Evolutionary conservation across 1,140 invertebrate species (phyloP), one percentile per base, ranked within the genome.

Genomic region (Drosophila lacteicornis): DNA sequence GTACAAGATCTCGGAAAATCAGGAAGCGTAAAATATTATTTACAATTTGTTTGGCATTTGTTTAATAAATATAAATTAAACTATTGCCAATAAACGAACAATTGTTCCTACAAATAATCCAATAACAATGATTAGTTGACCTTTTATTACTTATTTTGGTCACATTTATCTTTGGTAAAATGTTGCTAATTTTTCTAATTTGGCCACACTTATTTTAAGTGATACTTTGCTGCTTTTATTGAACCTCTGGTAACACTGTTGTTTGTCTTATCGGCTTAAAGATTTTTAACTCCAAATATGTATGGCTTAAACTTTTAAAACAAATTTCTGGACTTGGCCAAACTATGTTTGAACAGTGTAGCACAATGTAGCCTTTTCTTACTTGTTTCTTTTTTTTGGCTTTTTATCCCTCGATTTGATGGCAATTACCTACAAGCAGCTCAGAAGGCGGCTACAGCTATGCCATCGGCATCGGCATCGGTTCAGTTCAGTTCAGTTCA

Each of bases 341-440:
- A 22, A 22, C 30, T 2, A 33, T 6, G 4, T 55, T 22, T 33
- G 1, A n/a, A 15, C 58, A 75, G 63, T 70, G 63, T 40, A 17
- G 8, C 2, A 9, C 65, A 47, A 27, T 71, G 70, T 58, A 74
- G 67, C 70, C 53, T 67, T 73, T 71, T 27, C 19, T 38, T 56
- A 40, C 19, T 56, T 56, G 56, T 45, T 25, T 43, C 5, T 22
- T 42, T 43, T 69, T 53, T 53, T 46, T 40, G 22, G 62, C 73
- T 77, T 76, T 79, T 79, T 71, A 71, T 79, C 60, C 69, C 22
- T 60, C 77, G 66, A 79, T 79, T 65, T 73, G 59, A 73, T 79
- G 76, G 67, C 66, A 79, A 79, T 79, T 79, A 78, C 67, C 55
- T 59, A 58, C 53, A 50, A 71, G 50, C 66, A 67, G 60, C 50